Percentiles rank a stretch among this genome's conserved stretches.
Evolutionary conservation across 2,113 vertebrate species (phyloP).

Genomic region (Agapornis roseicollis): DNA sequence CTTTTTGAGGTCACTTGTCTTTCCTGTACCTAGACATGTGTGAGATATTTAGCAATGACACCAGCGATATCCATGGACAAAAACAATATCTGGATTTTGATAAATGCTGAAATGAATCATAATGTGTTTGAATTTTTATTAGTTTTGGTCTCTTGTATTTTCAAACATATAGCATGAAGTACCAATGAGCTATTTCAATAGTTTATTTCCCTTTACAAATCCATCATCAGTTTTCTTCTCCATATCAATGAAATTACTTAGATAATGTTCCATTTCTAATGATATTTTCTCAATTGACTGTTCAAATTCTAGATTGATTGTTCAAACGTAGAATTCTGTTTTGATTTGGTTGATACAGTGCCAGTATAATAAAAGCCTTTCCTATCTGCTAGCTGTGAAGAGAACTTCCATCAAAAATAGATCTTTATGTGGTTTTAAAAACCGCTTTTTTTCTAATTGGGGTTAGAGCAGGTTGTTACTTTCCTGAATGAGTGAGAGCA

Average conservation of each 20-base stretch:
- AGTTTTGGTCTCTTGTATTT: background rate
- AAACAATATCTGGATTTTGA: background rate
- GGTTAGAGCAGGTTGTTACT: background rate
- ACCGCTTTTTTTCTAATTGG: background rate
- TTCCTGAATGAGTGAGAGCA: background rate
- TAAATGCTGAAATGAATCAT: background rate
- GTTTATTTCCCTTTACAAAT: background rate
- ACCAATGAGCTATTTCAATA: background rate
- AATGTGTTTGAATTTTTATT: background rate
- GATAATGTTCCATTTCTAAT: background rate
- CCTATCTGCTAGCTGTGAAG: background rate
- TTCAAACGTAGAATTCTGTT: background rate
- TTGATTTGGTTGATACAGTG: background rate
- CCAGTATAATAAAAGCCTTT: background rate
- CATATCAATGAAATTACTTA: background rate
- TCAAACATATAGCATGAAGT: background rate
- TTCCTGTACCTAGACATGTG: background rate
- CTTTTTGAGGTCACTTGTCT: background rate
- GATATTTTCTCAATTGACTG: background rate
- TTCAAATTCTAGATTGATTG: background rate
- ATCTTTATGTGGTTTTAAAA: background rate
- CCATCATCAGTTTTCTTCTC: background rate
- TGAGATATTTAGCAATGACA: background rate
- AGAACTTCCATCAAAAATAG: background rate
- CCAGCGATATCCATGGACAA: background rate